phyloP scores from a whole-genome alignment of 2,113 vertebrate species.

The Melanotaenia duboulayi region DNA sequence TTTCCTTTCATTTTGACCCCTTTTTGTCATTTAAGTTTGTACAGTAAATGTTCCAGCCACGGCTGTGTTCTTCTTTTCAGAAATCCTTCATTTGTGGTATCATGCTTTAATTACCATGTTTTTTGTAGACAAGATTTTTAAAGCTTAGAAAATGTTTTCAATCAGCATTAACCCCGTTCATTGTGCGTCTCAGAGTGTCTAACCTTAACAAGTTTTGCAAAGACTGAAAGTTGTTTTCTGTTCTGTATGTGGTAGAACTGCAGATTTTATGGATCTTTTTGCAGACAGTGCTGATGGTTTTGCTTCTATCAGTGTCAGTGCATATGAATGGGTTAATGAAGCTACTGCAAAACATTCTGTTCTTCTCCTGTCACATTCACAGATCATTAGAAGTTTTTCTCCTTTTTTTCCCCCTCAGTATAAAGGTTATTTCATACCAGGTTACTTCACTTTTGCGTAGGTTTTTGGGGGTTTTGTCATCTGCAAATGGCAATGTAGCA shows the following conservation, averaged over 20 bases:
- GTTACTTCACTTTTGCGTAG: background rate
- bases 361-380: no score
- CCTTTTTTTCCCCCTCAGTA: background rate
- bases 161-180: no score
- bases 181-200: no score
- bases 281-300: background rate
- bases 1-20: background rate
- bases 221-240: background rate
- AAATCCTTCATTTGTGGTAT: background rate
- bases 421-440: background rate
- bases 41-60: background rate
- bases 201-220: background rate
- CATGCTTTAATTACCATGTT: background rate
- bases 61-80: background rate
- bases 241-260: background rate
- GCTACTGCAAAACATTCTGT: background rate
- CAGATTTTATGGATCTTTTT: constrained; percentile 6
- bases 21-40: no score
- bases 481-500: constrained; percentile 3
- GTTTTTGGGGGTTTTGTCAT: background rate
- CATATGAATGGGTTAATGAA: background rate
- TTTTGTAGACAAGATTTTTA: no score
- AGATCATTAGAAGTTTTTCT: no score
- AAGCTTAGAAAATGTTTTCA: no score
- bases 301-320: background rate